Percentiles rank a stretch among this genome's conserved stretches.
phyloP scores from a whole-genome alignment of 2,113 vertebrate species.

The Catharus bicknelli region DNA sequence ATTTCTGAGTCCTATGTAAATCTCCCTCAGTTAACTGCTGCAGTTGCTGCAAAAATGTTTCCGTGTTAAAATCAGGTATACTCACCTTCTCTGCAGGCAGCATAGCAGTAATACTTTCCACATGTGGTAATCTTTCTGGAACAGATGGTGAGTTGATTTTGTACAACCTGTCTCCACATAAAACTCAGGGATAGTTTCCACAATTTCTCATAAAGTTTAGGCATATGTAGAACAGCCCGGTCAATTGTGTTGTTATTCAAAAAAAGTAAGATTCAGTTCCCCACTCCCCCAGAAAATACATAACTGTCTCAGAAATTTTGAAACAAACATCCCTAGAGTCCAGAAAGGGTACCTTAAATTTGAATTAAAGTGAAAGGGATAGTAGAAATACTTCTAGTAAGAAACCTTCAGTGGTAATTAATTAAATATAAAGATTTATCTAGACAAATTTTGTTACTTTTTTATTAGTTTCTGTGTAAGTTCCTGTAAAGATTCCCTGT shows the following conservation, averaged over 20 bases:
- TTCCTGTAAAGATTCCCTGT: neutral
- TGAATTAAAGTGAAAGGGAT: neutral
- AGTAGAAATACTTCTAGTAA: neutral
- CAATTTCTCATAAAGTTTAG: neutral
- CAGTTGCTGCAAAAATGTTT: neutral
- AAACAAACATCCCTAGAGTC: neutral
- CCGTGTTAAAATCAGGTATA: neutral
- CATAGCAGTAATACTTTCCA: neutral
- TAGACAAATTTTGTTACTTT: neutral
- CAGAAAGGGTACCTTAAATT: neutral
- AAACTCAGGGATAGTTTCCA: neutral
- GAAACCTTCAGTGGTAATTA: neutral
- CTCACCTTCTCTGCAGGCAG: neutral
- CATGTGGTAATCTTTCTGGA: neutral
- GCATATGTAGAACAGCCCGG: neutral
- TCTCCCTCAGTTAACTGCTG: neutral
- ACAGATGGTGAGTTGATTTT: neutral
- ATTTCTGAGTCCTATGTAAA: neutral
- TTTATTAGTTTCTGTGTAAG: neutral
- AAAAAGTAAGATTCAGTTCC: neutral
- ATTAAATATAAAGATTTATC: neutral
- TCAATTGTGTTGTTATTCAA: neutral
- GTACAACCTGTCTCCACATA: neutral
- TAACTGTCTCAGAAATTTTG: neutral
- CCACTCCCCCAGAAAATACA: fast-evolving